Evolutionary conservation across 2,888 invertebrate genomes (phyloP).

Genomic region (Unio delphinus): DNA sequence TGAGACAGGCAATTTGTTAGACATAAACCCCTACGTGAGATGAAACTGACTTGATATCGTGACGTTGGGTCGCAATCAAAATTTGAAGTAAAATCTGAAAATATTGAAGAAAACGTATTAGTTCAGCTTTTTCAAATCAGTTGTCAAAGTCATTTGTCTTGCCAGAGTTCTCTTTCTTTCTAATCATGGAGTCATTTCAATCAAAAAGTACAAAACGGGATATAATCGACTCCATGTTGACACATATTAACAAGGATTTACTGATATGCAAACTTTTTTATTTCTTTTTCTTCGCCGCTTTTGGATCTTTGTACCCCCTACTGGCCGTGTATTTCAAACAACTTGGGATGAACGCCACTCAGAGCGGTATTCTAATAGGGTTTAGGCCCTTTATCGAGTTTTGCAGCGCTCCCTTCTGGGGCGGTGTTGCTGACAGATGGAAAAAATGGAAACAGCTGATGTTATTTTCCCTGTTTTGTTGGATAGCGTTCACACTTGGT

Average conservation of each 20-base stretch:
- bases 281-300: constrained; percentile 99
- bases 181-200: constrained; percentile 27
- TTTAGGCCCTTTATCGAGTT: constrained; percentile 98
- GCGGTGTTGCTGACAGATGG: constrained; percentile 89
- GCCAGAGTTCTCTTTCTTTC: neutral
- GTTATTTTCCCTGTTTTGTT: constrained; percentile 90
- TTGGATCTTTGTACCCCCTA: constrained; percentile 96
- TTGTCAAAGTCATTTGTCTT: too few species aligned
- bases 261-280: constrained; percentile 97
- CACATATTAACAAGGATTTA: constrained; percentile 72
- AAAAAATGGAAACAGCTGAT: constrained; percentile 79
- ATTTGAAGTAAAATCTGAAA: too few species aligned
- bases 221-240: constrained; percentile 57
- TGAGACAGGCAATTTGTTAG: too few species aligned
- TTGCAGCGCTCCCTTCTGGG: constrained; percentile 98
- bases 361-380: constrained; percentile 89
- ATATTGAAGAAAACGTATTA: too few species aligned
- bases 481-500: constrained; percentile 97
- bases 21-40: too few species aligned
- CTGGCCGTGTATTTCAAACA: constrained; percentile 99
- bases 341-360: constrained; percentile 98
- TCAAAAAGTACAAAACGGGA: constrained; percentile 40
- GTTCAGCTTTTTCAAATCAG: too few species aligned
- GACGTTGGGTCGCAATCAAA: too few species aligned
- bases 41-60: too few species aligned